phyloP scores from a whole-genome alignment of 2,113 vertebrate genomes.

The Formicarius rufipectus region DNA sequence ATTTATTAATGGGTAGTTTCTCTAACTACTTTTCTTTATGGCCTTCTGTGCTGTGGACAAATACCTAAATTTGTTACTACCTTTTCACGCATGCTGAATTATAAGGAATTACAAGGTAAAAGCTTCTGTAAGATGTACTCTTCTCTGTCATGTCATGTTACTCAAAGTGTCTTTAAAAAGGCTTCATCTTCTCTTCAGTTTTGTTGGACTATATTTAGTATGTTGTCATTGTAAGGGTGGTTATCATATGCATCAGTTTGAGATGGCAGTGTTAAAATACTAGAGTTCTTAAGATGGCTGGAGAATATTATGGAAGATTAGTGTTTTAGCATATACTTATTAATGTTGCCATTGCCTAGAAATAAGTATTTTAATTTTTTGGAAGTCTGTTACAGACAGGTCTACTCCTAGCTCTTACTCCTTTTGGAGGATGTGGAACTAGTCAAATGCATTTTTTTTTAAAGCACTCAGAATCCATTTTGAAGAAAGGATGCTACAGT shows the following conservation, averaged over 20 bases:
- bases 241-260: neutral
- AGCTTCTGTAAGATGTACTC: neutral
- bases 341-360: neutral
- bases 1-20: neutral
- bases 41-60: neutral
- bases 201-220: conserved; percentile 15
- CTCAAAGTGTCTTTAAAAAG: conserved; percentile 4
- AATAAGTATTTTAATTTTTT: neutral
- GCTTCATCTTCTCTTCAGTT: neutral
- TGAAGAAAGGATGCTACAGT: neutral
- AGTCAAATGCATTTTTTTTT: neutral
- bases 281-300: neutral
- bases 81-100: neutral
- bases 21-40: neutral
- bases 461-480: neutral
- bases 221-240: neutral
- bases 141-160: neutral
- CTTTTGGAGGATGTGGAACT: neutral
- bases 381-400: neutral
- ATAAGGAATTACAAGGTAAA: neutral
- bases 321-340: neutral
- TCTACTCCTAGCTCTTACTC: neutral
- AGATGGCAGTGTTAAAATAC: neutral
- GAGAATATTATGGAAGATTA: neutral
- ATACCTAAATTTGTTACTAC: neutral